Evolutionary conservation across 2,113 vertebrate species (phyloP), one percentile per base, ranked within the genome.

Genomic region (Electrona antarctica): DNA sequence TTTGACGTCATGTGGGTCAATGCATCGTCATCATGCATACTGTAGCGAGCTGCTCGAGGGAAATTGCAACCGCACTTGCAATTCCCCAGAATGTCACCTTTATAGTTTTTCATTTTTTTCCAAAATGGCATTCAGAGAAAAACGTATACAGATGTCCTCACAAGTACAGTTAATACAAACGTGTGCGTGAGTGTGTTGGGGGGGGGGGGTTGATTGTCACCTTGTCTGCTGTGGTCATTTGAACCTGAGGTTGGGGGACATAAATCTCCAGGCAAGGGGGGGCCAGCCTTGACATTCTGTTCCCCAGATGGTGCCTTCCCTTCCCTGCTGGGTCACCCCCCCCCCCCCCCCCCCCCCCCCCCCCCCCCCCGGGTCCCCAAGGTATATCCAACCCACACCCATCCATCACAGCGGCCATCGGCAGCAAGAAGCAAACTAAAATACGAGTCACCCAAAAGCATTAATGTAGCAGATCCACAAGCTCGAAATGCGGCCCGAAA

Each of bases 241-340:
- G 82, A 90, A 87, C 85, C 80, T 82, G 74, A 77, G 82, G 73
- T 67, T 73, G 74, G 67, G 56, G 68, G 33, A 41, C 48, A 76
- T 90, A 86, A 88, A 89, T 91, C 89, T 82, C 50, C 72, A n/a
- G n/a, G n/a, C 76, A 15, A 41, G 33, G 33, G 33, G 33, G 51
- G 71, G 74, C 69, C 77, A 64, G 76, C 84, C 85, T 86, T 87
- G 87, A 89, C 89, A 90, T 91, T 87, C 79, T 84, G 73, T 67
- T 78, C n/a, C 81, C 83, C 89, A 80, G 84, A 85, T 87, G 85
- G 79, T 80, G 74, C 69, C 76, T 54, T 41, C 33, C 58, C 10
- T 52, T 28, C 57, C 62, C 73, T 73, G 48, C 69, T 73, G 71
- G 70, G 54, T 59, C 11, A 11, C 58, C 33, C 2, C 1, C 79